These are phyloP conservation scores for Papilio protenor DNA, from an alignment of 2,888 invertebrate species.

Conservation along the genomic window DNA sequence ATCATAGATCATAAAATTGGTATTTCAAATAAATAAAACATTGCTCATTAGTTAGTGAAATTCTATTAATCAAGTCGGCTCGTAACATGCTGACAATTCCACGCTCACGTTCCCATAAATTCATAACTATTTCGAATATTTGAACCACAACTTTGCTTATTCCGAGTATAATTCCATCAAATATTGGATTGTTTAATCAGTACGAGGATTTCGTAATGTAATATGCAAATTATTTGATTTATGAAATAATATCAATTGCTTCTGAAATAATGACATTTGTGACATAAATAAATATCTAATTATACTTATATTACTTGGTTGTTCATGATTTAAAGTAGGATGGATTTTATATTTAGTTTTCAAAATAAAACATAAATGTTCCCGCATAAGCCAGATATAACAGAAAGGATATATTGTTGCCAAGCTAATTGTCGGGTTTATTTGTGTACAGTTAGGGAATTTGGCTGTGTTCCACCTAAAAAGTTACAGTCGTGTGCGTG, in stretches of 20 bases:
- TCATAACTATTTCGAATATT: constrained; percentile 19
- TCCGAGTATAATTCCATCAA: constrained; percentile 19
- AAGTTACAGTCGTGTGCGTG: too few relatives aligned
- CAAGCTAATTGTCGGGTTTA: too few relatives aligned
- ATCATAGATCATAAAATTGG: constrained; percentile 1
- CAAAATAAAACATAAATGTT: too few relatives aligned
- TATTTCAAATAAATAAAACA: constrained; percentile 10
- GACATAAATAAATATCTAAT: too few relatives aligned
- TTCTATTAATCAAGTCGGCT: constrained; percentile 5
- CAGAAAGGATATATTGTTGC: too few relatives aligned
- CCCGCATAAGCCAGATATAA: too few relatives aligned
- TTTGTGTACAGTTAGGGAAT: too few relatives aligned
- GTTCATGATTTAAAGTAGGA: too few relatives aligned
- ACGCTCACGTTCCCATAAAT: constrained; percentile 9
- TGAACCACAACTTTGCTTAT: constrained; percentile 20
- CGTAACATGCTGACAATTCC: constrained; percentile 10
- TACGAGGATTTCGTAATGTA: not conserved
- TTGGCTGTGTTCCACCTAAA: too few relatives aligned
- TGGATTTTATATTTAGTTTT: too few relatives aligned
- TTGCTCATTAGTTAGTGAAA: constrained; percentile 11
- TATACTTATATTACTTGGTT: too few relatives aligned
- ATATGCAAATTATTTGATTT: constrained; percentile 27
- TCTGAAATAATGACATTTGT: not conserved
- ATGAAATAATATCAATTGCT: constrained; percentile 21
- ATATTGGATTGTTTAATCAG: not conserved